phyloP scores from a whole-genome alignment of 2,797 vertebrate species.

The Loriculus beryllinus region DNA sequence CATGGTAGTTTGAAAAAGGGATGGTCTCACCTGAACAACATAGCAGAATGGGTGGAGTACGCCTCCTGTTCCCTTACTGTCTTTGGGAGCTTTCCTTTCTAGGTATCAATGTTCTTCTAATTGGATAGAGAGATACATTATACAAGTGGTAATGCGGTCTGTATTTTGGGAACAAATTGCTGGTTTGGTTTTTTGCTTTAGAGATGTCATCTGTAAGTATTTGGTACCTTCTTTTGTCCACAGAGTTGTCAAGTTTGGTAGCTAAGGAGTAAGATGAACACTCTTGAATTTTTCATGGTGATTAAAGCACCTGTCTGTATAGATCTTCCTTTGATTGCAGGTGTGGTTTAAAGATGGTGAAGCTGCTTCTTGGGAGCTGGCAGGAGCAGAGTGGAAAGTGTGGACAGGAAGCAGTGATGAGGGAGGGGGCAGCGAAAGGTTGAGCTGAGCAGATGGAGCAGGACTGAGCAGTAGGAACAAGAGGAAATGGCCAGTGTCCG shows the following conservation, averaged over 20 bases:
- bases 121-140: neutral
- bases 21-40: fast-evolving
- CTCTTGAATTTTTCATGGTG: neutral
- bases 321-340: neutral
- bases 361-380: neutral
- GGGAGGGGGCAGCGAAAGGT: neutral
- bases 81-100: neutral
- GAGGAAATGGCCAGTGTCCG: neutral
- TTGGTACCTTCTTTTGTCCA: neutral
- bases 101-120: neutral
- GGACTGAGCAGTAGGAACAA: neutral
- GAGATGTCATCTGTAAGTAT: neutral
- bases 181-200: neutral
- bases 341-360: neutral
- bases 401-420: neutral
- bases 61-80: neutral
- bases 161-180: neutral
- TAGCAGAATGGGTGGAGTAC: neutral
- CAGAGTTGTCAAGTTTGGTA: neutral
- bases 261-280: neutral
- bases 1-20: neutral
- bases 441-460: neutral
- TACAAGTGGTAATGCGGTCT: neutral
- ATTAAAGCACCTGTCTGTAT: neutral
- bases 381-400: neutral